Evolutionary conservation across 2,888 invertebrate genomes (phyloP).

Genomic region (Sericinus montela): DNA sequence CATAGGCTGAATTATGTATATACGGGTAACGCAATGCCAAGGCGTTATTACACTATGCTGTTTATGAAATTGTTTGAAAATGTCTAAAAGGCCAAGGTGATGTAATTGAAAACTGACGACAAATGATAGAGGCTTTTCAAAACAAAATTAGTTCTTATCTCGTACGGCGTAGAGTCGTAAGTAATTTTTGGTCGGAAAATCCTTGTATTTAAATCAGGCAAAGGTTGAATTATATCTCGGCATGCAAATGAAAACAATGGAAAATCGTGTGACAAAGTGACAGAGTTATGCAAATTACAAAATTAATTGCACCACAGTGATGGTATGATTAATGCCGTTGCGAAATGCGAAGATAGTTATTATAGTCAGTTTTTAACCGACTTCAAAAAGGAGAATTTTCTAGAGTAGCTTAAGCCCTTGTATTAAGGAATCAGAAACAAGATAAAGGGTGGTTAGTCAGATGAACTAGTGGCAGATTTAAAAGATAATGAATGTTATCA

Average conservation of each 20-base stretch:
- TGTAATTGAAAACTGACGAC: conserved; percentile 3
- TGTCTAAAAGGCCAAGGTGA: conserved; percentile 14
- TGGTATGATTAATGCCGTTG: conserved; percentile 8
- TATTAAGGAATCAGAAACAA: no score
- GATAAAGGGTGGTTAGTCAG: no score
- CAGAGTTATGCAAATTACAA: conserved; percentile 23
- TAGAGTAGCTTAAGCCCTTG: no score
- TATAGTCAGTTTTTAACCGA: no score
- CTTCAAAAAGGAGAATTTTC: no score
- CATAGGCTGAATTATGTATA: no score
- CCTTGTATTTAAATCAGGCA: conserved; percentile 23
- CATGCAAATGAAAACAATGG: conserved; percentile 68
- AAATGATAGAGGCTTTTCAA: neutral
- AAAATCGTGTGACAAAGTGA: conserved; percentile 48
- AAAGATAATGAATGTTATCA: no score
- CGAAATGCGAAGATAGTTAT: neutral
- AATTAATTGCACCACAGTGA: conserved; percentile 7
- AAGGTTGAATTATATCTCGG: conserved; percentile 34
- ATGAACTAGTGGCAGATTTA: no score
- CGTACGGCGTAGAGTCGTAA: neutral
- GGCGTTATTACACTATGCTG: neutral
- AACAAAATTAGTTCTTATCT: neutral
- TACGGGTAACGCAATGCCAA: neutral
- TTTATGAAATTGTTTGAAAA: conserved; percentile 10
- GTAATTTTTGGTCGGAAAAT: neutral